Conservation (phyloP, 2,888 invertebrate species). For the Magallana nippona region DNA sequence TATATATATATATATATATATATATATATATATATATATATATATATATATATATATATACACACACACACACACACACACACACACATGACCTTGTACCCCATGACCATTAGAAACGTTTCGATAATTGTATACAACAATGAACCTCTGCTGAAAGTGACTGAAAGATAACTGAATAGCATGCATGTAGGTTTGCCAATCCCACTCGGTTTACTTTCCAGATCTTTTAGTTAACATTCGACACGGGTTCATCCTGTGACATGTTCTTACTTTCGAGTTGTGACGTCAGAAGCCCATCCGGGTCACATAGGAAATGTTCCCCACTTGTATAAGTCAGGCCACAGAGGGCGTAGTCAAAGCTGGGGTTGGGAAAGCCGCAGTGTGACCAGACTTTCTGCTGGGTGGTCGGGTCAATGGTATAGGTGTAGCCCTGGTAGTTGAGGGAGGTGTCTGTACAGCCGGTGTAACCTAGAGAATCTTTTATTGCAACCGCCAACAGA, state of each 20-base stretch:
- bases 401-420: slow-evolving; percentile 53
- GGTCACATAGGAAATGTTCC: slow-evolving; percentile 61
- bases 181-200: too few relatives aligned
- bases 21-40: too few relatives aligned
- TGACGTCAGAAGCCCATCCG: slow-evolving; percentile 57
- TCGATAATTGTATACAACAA: too few relatives aligned
- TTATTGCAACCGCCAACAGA: neutral
- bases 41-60: too few relatives aligned
- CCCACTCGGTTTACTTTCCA: too few relatives aligned
- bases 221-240: too few relatives aligned
- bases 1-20: too few relatives aligned
- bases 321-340: slow-evolving; percentile 52
- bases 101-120: too few relatives aligned
- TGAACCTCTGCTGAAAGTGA: too few relatives aligned
- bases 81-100: too few relatives aligned
- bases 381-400: slow-evolving; percentile 62
- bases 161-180: too few relatives aligned
- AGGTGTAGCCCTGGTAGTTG: slow-evolving; percentile 54
- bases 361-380: slow-evolving; percentile 61
- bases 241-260: neutral
- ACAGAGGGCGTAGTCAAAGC: slow-evolving; percentile 56
- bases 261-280: slow-evolving; percentile 45
- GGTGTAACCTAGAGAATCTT: neutral
- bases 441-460: slow-evolving; percentile 12
- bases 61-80: too few relatives aligned